Evolutionary conservation across 2,113 vertebrate species (phyloP).

Genomic region (Anhinga anhinga): DNA sequence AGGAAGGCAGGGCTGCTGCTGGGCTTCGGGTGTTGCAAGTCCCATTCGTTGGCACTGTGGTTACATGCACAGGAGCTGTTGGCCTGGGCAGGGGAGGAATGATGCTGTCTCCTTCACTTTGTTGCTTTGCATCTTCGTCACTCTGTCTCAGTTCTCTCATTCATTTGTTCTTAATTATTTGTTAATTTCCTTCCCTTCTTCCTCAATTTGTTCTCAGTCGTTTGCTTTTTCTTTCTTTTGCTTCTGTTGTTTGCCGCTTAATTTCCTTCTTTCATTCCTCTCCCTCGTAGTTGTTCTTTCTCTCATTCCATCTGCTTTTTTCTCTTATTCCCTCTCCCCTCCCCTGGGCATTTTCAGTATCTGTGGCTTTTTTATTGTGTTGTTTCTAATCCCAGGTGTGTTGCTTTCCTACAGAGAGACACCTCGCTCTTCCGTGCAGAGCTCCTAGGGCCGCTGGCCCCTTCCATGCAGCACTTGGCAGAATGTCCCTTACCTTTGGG

Average conservation of each 20-base stretch:
- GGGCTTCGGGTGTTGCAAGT: neutral
- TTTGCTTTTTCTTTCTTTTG: conserved; percentile 52
- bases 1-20: neutral
- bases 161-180: conserved; percentile 62
- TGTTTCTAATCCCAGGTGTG: neutral
- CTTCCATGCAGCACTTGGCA: neutral
- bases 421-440: neutral
- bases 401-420: neutral
- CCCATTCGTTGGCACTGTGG: neutral
- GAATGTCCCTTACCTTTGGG: neutral
- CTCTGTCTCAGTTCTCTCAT: conserved; percentile 13
- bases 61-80: neutral
- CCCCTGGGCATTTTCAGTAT: neutral
- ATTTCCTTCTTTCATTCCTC: conserved; percentile 37
- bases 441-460: neutral
- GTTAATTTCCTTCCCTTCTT: conserved; percentile 64
- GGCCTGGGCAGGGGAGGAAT: neutral
- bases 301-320: neutral
- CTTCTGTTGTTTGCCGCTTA: neutral
- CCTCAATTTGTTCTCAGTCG: conserved; percentile 47
- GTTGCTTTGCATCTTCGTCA: neutral
- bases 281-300: neutral
- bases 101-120: neutral
- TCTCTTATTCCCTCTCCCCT: neutral
- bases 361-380: neutral